A percentile compares a stretch with the other conserved stretches of the same genome.
phyloP scores from a whole-genome alignment of 2,888 invertebrate species.

The Parnassius apollo region DNA sequence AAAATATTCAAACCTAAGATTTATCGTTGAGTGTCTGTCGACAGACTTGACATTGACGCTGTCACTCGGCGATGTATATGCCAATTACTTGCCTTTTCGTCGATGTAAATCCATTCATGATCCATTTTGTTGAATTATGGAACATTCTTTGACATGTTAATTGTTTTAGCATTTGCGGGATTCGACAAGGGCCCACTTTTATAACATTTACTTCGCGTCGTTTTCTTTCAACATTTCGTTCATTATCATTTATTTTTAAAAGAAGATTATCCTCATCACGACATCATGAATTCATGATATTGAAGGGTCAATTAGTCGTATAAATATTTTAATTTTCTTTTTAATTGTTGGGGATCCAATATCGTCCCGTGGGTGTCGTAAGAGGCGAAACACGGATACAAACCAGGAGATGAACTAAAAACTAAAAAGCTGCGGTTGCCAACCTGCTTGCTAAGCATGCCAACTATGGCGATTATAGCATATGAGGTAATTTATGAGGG shows the following conservation, averaged over 20 bases:
- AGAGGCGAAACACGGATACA: too few species aligned
- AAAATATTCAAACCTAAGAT: constrained; percentile 19
- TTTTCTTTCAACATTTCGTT: neutral
- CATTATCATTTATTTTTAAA: too few species aligned
- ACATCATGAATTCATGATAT: neutral
- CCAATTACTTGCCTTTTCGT: constrained; percentile 18
- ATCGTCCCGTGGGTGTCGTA: too few species aligned
- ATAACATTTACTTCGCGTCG: neutral
- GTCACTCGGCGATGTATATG: constrained; percentile 14
- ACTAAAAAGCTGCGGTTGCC: too few species aligned
- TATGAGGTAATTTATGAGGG: too few species aligned
- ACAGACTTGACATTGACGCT: constrained; percentile 19
- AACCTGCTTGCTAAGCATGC: too few species aligned
- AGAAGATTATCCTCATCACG: too few species aligned
- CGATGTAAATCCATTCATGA: constrained; percentile 2
- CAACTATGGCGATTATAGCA: too few species aligned
- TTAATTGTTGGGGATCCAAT: too few species aligned
- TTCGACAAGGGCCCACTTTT: neutral
- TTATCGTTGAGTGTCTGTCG: constrained; percentile 5
- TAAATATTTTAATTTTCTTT: too few species aligned
- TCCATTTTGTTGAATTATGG: constrained; percentile 4
- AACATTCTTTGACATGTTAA: constrained; percentile 8
- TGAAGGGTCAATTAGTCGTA: neutral
- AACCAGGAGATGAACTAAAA: too few species aligned
- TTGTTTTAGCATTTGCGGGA: constrained; percentile 7